Evolutionary conservation across 2,888 invertebrate genomes (phyloP).

Genomic region (Minunthozetes semirufus): DNA sequence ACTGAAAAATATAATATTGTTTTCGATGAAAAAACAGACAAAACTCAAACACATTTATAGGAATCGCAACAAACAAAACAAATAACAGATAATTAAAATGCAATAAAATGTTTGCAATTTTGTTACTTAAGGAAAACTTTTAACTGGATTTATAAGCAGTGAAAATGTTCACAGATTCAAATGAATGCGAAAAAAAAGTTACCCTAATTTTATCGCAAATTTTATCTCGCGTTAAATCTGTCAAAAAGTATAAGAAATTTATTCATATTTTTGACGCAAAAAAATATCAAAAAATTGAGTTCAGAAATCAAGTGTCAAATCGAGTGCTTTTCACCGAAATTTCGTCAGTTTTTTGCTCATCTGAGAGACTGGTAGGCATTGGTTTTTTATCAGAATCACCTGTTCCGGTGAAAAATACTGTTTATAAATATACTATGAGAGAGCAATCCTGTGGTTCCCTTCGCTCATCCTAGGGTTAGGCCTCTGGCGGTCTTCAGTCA

Average conservation of each 20-base stretch:
- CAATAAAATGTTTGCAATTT: neutral
- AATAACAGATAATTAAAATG: neutral
- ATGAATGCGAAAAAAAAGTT: too few species aligned
- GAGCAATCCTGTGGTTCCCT: neutral
- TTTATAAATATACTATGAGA: neutral
- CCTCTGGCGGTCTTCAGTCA: neutral
- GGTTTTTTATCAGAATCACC: neutral
- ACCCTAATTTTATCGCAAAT: too few species aligned
- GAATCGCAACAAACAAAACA: neutral
- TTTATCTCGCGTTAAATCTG: neutral
- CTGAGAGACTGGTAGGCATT: neutral
- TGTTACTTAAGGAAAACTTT: too few species aligned
- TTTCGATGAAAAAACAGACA: neutral
- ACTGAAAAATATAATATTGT: neutral
- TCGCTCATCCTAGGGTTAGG: neutral
- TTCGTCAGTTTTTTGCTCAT: neutral
- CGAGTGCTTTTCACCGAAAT: neutral
- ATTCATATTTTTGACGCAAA: neutral
- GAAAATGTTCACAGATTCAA: too few species aligned
- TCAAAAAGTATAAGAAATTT: neutral
- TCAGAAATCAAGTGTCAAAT: constrained; percentile 8
- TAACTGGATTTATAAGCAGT: too few species aligned
- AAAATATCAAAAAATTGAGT: neutral
- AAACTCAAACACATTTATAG: neutral
- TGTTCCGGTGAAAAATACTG: neutral